phyloP scores from a whole-genome alignment of 2,113 vertebrate species.

The Pollimyrus isidori region DNA sequence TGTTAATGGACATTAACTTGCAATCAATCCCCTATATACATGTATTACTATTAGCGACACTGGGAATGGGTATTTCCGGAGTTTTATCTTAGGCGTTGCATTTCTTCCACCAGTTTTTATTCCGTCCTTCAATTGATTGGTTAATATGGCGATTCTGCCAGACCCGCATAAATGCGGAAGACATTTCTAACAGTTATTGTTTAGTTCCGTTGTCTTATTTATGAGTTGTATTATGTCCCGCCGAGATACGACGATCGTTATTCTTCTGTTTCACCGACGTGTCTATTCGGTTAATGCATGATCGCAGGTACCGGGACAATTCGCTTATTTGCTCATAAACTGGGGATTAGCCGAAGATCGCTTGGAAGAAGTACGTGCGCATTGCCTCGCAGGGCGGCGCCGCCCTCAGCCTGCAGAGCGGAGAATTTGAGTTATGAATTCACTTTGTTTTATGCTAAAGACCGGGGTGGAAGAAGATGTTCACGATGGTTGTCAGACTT shows the following conservation, averaged over 20 bases:
- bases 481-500: neutral
- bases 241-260: neutral
- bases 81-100: neutral
- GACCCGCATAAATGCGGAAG: neutral
- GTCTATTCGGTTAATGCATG: neutral
- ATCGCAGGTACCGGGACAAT: neutral
- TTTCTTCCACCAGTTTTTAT: neutral
- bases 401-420: conserved; percentile 1
- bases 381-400: neutral
- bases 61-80: neutral
- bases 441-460: neutral
- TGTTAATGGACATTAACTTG: neutral
- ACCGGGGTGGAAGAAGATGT: neutral
- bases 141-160: neutral
- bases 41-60: neutral
- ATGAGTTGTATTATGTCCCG: neutral
- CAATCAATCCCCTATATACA: neutral
- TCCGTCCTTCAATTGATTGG: neutral
- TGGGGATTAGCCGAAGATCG: neutral
- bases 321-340: neutral
- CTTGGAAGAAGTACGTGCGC: neutral
- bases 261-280: neutral
- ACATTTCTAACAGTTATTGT: neutral
- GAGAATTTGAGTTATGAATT: neutral
- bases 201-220: neutral